These are phyloP conservation scores for Condylura cristata DNA, from an alignment of 2,113 vertebrate species.

Conservation along the genomic window DNA sequence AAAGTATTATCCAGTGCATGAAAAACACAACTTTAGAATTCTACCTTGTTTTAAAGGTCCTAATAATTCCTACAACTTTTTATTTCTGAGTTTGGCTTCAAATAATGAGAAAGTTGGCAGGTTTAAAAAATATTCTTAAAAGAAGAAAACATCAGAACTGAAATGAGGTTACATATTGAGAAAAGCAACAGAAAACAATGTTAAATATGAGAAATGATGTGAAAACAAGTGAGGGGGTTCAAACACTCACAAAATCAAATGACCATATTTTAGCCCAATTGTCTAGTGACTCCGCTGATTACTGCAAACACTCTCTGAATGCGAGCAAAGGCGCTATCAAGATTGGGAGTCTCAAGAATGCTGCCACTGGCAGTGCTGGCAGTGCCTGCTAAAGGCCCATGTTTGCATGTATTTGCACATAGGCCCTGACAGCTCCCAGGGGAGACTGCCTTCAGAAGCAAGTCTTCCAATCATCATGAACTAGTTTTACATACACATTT, in stretches of 20 bases:
- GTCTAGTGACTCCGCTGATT: neutral
- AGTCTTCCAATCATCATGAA: neutral
- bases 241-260: neutral
- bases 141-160: constrained; percentile 33
- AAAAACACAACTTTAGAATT: constrained; percentile 33
- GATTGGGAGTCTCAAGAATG: neutral
- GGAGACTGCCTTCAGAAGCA: constrained; percentile 4
- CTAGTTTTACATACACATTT: constrained; percentile 38
- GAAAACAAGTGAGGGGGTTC: constrained; percentile 9
- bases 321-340: neutral
- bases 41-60: neutral
- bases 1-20: neutral
- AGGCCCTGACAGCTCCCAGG: constrained; percentile 30
- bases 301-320: neutral
- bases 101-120: constrained; percentile 37
- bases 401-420: constrained; percentile 58
- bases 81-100: constrained; percentile 20
- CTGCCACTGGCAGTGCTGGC: neutral
- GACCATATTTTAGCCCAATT: neutral
- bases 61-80: neutral
- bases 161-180: neutral
- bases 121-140: neutral
- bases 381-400: neutral
- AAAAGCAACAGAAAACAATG: neutral
- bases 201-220: neutral